Evolutionary conservation across 2,113 vertebrate genomes (phyloP), one percentile per base, ranked within the genome.

Genomic region (Alethe castanea): DNA sequence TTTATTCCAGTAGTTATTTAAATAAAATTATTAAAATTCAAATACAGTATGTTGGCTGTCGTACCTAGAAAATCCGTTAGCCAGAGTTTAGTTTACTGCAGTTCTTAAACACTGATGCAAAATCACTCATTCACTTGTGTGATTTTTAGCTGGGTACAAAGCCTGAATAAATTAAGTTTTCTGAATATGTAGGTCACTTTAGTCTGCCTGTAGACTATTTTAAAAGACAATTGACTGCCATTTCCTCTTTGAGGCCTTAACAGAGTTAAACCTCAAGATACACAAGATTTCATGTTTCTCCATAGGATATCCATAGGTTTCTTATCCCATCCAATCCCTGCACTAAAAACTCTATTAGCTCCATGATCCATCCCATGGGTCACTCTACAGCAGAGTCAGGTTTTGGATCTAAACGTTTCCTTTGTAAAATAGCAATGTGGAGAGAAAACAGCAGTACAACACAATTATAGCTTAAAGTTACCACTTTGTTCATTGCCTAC

Each of bases 1-100:
- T 95, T 81, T 92, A 77, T 88, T 92, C 25, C 29, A 86, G n/a
- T 91, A 56, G n/a, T 84, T 93, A 71, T 82, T 95, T 67, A 93
- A 97, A 92, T 86, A 69, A 62, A 8, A 52, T 52, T 86, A 86
- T 33, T 78, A 71, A 95, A 81, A 89, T 91, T 67, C 19, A 73
- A 57, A 73, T 59, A 62, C 25, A 50, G 33, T 59, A 61, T 57
- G 44, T 80, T 85, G 74, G 47, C 25, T 83, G 31, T 81, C 33
- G 61, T 56, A 72, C 31, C 19, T 72, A 91, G 42, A 86, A 88
- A 93, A 90, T 28, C 48, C 16, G 19, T 65, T 79, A 81, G 17
- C 31, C 28, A 78, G 26, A 79, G 19, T 87, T 84, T 61, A 78
- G 35, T 25, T 87, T 66, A 48, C 26, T 36, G 23, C 35, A 78